Conservation (phyloP, 2,888 invertebrate genomes). For the Mythimna lalbum region DNA sequence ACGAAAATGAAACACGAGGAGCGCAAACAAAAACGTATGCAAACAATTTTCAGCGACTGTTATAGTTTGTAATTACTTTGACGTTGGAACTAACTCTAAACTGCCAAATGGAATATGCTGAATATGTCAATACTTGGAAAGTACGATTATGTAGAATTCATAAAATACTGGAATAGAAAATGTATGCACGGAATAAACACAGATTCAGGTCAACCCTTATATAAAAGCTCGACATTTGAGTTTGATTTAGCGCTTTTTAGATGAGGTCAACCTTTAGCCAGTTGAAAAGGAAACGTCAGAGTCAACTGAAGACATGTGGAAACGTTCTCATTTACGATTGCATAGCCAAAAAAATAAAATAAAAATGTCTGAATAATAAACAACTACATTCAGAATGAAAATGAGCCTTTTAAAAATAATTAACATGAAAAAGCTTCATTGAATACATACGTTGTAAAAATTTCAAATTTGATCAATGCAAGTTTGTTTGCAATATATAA, state of each 20-base stretch:
- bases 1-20: slow-evolving; percentile 17
- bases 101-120: slow-evolving; percentile 1
- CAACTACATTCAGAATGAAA: too few relatives aligned
- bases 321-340: not conserved
- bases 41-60: slow-evolving; percentile 3
- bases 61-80: slow-evolving; percentile 3
- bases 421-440: too few relatives aligned
- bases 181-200: not conserved
- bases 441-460: too few relatives aligned
- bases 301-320: not conserved
- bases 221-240: not conserved
- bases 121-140: not conserved
- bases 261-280: not conserved
- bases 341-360: not conserved
- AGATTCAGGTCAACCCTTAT: not conserved
- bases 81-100: slow-evolving; percentile 1
- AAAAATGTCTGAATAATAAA: not conserved
- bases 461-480: too few relatives aligned
- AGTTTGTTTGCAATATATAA: too few relatives aligned
- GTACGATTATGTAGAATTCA: not conserved
- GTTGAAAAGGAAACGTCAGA: slow-evolving; percentile 3
- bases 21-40: slow-evolving; percentile 9
- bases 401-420: too few relatives aligned
- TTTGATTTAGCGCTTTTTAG: slow-evolving; percentile 5
- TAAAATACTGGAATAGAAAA: not conserved